Base-by-base conservation (phyloP, 2,888 invertebrate species). In the Tenodera sinensis region DNA sequence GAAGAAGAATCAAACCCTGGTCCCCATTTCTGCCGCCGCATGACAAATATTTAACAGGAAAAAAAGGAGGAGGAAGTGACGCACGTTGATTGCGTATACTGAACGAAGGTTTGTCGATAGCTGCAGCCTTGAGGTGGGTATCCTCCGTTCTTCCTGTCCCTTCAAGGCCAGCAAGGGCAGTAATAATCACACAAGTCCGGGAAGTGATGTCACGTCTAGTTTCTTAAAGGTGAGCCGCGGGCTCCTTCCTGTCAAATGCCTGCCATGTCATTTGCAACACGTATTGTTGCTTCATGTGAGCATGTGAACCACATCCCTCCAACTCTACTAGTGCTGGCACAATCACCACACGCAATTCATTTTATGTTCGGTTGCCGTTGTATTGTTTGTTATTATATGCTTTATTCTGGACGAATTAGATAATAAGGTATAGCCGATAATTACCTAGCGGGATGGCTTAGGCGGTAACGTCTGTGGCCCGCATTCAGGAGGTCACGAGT, bases 131-230 rank as follows among this genome's bases (percentile, higher is more conserved):
- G 87, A 12, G 83, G n/a, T 87, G 30, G 42, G 34, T 83, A n/a
- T 87, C 87, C 83, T 87, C n/a, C 34, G 83, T 87, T 83, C 34
- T 87, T 83, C 87, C 86, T 81, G 83, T 83, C 42, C 81, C 82
- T 34, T 20, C 87, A 83, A 87, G 87, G 87, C 34, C 30, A 83
- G 42, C 87, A 82, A 87, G 87, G 81, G 42, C 34, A 87, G 28
- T n/a, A 87, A 87, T 34, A 83, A 83, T 71, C 83, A 34, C 71
- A 30, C 87, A 87, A 87, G 83, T 87, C 83, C 81, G 82, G 83
- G 87, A 87, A 87, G 87, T 87, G 87, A 87, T 34, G 82, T 87
- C 87, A 83, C 87, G 34, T 87, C 34, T 71, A 42, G n/a, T 42
- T 42, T 42, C 42, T 85, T 25, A 47, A 42, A n/a, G 27, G 85